A percentile compares a stretch with the other conserved stretches of the same genome.
phyloP scores from a whole-genome alignment of 2,113 vertebrate species.

The Sisor rabdophorus region DNA sequence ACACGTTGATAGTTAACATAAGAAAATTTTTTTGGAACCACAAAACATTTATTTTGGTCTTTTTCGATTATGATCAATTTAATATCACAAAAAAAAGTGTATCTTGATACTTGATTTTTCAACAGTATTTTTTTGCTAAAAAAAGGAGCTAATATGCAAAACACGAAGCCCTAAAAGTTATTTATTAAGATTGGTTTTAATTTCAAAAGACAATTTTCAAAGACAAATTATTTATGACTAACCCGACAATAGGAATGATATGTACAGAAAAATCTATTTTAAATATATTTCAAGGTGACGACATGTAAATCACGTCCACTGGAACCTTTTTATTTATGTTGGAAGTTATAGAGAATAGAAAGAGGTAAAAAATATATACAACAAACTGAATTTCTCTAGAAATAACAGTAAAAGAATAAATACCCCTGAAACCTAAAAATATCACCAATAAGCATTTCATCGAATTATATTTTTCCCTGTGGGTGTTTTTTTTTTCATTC shows the following conservation, averaged over 20 bases:
- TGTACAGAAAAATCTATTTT: not conserved
- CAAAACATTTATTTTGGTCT: conserved; percentile 1
- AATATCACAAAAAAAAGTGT: not conserved
- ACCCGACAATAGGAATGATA: not conserved
- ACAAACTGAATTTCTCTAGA: not conserved
- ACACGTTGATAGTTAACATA: too few relatives aligned
- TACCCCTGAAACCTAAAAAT: not conserved
- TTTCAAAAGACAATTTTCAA: not conserved
- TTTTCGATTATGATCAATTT: not conserved
- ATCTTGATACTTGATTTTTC: not conserved
- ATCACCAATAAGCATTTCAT: not conserved
- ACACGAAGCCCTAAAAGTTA: not conserved
- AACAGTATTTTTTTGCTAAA: conserved; percentile 5
- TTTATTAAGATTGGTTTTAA: conserved; percentile 4
- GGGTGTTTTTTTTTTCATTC: not conserved
- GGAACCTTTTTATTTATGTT: not conserved
- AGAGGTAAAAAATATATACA: not conserved
- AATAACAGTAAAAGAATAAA: too few relatives aligned
- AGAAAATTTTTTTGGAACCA: conserved; percentile 15
- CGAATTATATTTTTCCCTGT: not conserved
- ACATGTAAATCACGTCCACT: not conserved
- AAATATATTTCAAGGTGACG: not conserved
- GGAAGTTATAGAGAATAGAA: not conserved
- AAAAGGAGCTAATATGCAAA: not conserved
- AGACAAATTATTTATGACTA: not conserved